Base-by-base conservation (phyloP, 2,797 vertebrate species). In the Holocentrus rufus region DNA sequence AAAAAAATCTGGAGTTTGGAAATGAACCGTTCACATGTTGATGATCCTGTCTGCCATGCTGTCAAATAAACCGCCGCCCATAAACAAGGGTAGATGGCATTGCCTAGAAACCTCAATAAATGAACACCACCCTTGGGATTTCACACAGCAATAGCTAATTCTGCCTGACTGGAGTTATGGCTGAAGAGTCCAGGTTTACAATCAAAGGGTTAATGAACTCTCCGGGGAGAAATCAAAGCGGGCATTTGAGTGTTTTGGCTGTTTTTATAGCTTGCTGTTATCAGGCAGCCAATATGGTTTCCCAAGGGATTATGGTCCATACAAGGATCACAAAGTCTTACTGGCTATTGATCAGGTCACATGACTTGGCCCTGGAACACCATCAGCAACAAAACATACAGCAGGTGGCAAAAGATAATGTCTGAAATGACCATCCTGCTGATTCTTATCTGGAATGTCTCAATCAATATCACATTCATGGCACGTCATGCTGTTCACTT, bases 271-370 rank as follows among this genome's bases (percentile, higher is more conserved):
- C 34, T 69, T 20, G 23, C 78, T 73, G 71, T 92, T 90, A 89
- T 90, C 82, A 73, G 60, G 67, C 55, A 63, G 83, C 53, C 84
- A 82, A 54, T 86, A 72, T 62, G 50, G 27, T 20, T 49, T 87
- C 84, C 69, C 39, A 10, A 60, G 74, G 63, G 81, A 86, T 69
- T 76, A 77, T 22, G 42, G 72, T 36, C 60, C 72, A 67, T 76
- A 64, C 31, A 81, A 68, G 60, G 82, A 85, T 87, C 85, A 85
- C 61, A 74, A 74, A 87, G 81, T 74, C 76, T 91, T 84, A 93
- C 88, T 92, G 83, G 81, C 77, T 92, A 93, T 94, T 87, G 92
- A 94, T 92, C 74, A 85, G 52, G 60, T 79, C 76, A 84, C 56
- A 59, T 77, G 82, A 85, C 76, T 77, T 27, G 10, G 74, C 60